Evolutionary conservation across 1,140 invertebrate genomes (phyloP), one percentile per base, ranked within the genome.

Genomic region (Neodiprion virginianus): DNA sequence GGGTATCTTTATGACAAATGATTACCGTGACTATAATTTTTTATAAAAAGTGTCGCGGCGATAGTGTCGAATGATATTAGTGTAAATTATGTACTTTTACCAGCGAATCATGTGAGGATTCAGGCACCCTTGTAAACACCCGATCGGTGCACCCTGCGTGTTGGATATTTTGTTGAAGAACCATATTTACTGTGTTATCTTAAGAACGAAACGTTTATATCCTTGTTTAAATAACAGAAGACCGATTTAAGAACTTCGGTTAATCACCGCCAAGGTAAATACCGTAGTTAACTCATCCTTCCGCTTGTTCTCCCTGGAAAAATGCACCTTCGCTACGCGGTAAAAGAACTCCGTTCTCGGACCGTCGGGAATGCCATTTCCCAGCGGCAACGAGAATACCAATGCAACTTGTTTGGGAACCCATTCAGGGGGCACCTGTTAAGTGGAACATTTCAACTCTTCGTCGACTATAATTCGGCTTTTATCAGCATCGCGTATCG

Each of bases 111-210:
- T 83, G 81, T 77, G 77, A 78, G 76, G 77, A 14, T 50, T 61
- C 50, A 14, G 73, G 66, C 69, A 72, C 79, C 74, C 21, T 71
- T 74, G 67, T 78, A 76, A 76, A 76, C 72, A 78, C 74, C 74
- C 76, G 71, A 72, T 79, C 74, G 28, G 75, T 72, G 73, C 80
- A 75, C 80, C 74, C 72, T 72, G 78, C 79, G 78, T 40, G 28
- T 77, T 79, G 73, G 48, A 65, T 74, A 74, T 76, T 76, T 70
- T 83, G 81, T 83, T 17, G 53, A 8, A 40, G 28, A 79, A 82
- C 84, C 83, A 84, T 85, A 85, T 85, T 85, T 84, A 80, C 70
- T 73, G 76, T 85, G 69, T 80, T 82, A 79, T 82, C 79, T 77
- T 72, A 49, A 74, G 67, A 80, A 74, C 79, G 71, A 40, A 77